Evolutionary conservation across 2,113 vertebrate species (phyloP).

Genomic region (Apeltes quadracus): DNA sequence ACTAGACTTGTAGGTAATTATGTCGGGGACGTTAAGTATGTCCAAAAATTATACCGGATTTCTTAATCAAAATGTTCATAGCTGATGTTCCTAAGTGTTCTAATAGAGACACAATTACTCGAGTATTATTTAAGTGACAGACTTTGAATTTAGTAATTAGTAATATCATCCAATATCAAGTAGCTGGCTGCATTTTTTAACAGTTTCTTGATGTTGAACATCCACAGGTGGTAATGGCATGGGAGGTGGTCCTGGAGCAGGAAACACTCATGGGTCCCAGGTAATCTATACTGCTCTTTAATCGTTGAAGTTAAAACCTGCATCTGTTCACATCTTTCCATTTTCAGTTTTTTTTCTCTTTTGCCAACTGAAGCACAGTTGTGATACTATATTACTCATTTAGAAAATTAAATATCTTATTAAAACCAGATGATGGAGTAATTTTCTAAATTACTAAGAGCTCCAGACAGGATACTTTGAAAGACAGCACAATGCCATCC

Average conservation of each 20-base stretch:
- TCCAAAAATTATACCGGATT: not conserved
- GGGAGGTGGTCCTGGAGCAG: constrained; percentile 85
- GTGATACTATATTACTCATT: not conserved
- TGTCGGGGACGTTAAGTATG: not conserved
- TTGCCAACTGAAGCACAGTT: not conserved
- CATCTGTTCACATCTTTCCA: not conserved
- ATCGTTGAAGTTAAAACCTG: not conserved
- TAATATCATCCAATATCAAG: constrained; percentile 4
- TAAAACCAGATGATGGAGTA: not conserved
- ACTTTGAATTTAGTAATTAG: constrained; percentile 16
- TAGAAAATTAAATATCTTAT: not conserved
- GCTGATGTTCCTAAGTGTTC: constrained; percentile 21
- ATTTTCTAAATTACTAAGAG: not conserved
- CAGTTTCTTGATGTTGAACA: constrained; percentile 47
- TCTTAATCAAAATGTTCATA: not conserved
- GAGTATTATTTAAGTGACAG: not conserved
- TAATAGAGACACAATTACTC: not conserved
- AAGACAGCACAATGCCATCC: not conserved
- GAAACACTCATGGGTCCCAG: constrained; percentile 89
- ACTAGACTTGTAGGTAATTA: constrained; percentile 5
- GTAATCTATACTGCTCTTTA: constrained; percentile 75
- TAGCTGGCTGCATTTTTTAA: constrained; percentile 8
- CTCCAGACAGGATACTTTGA: not conserved
- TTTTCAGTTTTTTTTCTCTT: not conserved
- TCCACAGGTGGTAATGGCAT: constrained; percentile 83